phyloP scores from a whole-genome alignment of 2,113 vertebrate genomes.

The Corvus hawaiiensis region DNA sequence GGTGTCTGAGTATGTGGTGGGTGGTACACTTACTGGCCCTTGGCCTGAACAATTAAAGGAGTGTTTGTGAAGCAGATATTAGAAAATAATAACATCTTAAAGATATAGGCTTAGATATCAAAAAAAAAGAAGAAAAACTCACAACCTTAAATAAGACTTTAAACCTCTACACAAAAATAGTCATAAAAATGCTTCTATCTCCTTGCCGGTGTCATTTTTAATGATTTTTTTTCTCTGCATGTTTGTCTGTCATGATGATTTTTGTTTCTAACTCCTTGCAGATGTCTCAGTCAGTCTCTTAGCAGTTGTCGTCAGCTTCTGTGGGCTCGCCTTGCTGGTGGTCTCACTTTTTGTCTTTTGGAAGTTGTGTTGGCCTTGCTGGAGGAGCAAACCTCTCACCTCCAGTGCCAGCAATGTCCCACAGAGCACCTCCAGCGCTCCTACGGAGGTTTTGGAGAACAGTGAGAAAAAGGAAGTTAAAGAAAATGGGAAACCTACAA shows the following conservation, averaged over 20 bases:
- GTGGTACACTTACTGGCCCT: not conserved
- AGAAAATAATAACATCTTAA: not conserved
- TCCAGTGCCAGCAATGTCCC: slow-evolving; percentile 69
- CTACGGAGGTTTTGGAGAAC: slow-evolving; percentile 76
- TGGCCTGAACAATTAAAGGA: not conserved
- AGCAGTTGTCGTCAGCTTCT: slow-evolving; percentile 96
- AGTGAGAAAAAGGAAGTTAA: slow-evolving; percentile 81
- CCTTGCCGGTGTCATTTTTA: not conserved
- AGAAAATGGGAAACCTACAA: slow-evolving; percentile 78
- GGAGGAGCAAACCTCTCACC: slow-evolving; percentile 88
- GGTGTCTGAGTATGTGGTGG: not conserved
- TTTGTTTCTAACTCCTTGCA: slow-evolving; percentile 67
- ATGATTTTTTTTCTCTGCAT: not conserved
- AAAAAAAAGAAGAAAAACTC: not conserved
- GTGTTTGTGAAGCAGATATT: not conserved
- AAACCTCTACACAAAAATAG: not conserved
- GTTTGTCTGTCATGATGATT: not conserved
- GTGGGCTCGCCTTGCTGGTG: slow-evolving; percentile 91
- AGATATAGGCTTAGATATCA: not conserved
- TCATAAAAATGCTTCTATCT: not conserved
- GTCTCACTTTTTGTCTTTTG: slow-evolving; percentile 98
- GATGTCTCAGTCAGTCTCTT: slow-evolving; percentile 97
- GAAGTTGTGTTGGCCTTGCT: slow-evolving; percentile 97
- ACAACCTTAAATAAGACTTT: not conserved
- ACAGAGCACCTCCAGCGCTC: slow-evolving; percentile 68